Base-by-base conservation (phyloP, 2,888 invertebrate species). In the Apamea epomidion region DNA sequence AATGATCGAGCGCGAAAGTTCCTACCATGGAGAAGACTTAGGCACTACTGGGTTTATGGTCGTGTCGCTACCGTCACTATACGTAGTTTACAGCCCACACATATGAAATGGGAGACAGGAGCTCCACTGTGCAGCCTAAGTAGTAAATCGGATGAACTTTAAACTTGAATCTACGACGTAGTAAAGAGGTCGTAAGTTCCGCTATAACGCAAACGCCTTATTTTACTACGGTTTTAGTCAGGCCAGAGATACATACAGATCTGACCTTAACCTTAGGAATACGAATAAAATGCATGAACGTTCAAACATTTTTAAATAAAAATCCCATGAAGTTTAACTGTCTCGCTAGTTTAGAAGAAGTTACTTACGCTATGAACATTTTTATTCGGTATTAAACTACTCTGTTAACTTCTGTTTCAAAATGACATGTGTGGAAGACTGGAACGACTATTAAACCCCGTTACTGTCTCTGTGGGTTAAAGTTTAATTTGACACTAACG, bases 1-100 rank as follows among this genome's bases (percentile, higher is more conserved):
- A 85, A 88, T 90, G 83, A 87, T 89, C 83, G 76, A 81, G 85
- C 76, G 81, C 81, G 77, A 80, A 87, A 88, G 88, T 80, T 84
- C 68, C 74, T 72, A 45, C 37, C 73, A 68, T 80, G 76, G 83
- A 82, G 86, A 79, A 77, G 62, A 65, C 62, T 80, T 67, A 54
- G 79, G 16, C 25, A 76, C 73, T 81, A 76, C 70, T 82, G 58
- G 75, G 76, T 89, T 86, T 88, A 86, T 58, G 74, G 71, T n/a
- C 69, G 62, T 64, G 42, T 78, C n/a, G 74, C 76, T 77, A 78
- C 54, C n/a, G 73, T 45, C 29, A 51, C 45, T 29, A 51, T 68
- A 67, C 18, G 32, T 37, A 58, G 68, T 78, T 78, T 60, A 80
- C 42, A 75, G 18, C 48, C 71, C 69, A 69, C 67, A 68, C 75